A percentile compares a stretch with the other conserved stretches of the same genome.
These are phyloP conservation scores for Nettapus auritus DNA, from an alignment of 2,113 vertebrate species.

Conservation along the genomic window DNA sequence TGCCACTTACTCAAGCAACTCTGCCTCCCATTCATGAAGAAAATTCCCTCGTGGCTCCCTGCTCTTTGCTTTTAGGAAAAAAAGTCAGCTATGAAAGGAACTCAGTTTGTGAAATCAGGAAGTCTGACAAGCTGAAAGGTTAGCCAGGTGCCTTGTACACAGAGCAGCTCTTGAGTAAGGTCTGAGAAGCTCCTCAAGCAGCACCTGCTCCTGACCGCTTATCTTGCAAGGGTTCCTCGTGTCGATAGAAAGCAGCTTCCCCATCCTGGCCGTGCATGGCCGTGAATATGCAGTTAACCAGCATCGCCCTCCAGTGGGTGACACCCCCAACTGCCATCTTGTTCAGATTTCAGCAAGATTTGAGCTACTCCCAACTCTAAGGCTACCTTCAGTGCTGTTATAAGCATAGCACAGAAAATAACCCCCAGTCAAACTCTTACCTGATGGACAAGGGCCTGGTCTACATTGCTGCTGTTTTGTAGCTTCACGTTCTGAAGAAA, in stretches of 20 bases:
- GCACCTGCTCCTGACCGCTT: not conserved
- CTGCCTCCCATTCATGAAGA: not conserved
- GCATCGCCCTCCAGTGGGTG: rapidly evolving
- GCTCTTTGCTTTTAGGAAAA: not conserved
- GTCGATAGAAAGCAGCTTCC: not conserved
- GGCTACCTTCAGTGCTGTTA: rapidly evolving
- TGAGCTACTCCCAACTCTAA: not conserved
- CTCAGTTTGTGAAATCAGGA: rapidly evolving
- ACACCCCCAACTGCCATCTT: not conserved
- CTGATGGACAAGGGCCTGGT: not conserved
- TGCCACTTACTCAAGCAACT: not conserved
- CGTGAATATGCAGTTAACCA: not conserved
- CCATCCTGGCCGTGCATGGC: rapidly evolving
- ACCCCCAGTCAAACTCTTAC: rapidly evolving
- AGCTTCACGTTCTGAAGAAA: not conserved
- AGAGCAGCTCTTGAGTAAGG: not conserved
- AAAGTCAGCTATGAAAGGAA: not conserved
- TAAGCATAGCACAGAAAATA: not conserved
- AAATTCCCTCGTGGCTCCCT: not conserved
- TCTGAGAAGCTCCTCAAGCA: not conserved
- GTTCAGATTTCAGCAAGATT: not conserved
- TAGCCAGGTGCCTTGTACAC: not conserved
- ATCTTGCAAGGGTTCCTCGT: rapidly evolving
- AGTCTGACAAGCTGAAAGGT: not conserved
- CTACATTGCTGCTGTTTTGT: not conserved